Base-by-base conservation (phyloP, 1,140 invertebrate species). In the Ostrea edulis region DNA sequence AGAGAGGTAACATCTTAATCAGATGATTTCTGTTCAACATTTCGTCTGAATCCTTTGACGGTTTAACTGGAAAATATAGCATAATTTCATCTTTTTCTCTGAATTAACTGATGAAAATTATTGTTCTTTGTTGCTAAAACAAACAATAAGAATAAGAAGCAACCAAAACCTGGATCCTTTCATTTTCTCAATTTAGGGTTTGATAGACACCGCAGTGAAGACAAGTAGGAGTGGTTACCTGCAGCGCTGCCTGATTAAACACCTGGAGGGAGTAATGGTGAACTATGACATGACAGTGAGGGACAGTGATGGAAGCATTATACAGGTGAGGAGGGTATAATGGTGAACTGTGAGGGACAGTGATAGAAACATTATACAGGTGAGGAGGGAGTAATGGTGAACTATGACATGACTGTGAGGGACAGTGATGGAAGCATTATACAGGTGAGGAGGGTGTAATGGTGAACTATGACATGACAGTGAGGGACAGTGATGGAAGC, bases 211-310 rank as follows among this genome's bases (percentile, higher is more conserved):
- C 54, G 97, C 97, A 90, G 97, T 97, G 2, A 97, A 97, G 93
- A 99, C 99, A 9, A 99, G 98, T 95, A 96, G 98, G 90, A 99
- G 98, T 93, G 99, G 99, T 91, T 99, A 99, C 95, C 96, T 99
- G 84, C 99, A 99, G 95, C 96, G 99, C 87, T 99, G 99, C 96
- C 95, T 99, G 0, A 98, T 99, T 22, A 99, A 99, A 95, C 98
- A 99, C 96, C 95, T 99, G 44, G 99, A 99, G 96, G 99, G 99
- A 14, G 92, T 99, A 2, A 96, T 96, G 68, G 97, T 99, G 0
- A 96, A 97, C 77, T 99, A 99, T 94, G 99, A 99, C 95, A 95
- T 97, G 91, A 99, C 98, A 2, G 99, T 99, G 0, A 96, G 99
- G 87, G 99, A 99, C 95, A 97, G 97, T 89, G 99, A 99, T 95